These are phyloP conservation scores for Notolepis coatsorum DNA, from an alignment of 2,797 vertebrate species.

Conservation along the genomic window DNA sequence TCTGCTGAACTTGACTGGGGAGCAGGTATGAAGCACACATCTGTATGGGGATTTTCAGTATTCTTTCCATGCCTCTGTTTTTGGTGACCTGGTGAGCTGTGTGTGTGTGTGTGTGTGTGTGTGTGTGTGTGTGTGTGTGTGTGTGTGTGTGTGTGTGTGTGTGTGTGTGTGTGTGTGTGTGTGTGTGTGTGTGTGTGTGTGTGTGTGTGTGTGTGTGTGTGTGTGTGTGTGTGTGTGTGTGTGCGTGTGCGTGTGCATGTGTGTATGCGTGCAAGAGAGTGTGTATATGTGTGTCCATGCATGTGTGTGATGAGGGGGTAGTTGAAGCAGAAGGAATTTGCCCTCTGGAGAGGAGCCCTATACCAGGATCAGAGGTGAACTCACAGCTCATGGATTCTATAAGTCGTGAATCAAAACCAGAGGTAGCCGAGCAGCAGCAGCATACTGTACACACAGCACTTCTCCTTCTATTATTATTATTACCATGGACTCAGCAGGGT, in stretches of 20 bases:
- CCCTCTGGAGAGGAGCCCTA: slow-evolving; percentile 41
- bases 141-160: slow-evolving; percentile 14
- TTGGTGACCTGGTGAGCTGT: slow-evolving; percentile 30
- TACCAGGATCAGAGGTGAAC: slow-evolving; percentile 48
- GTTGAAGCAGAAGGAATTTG: slow-evolving; percentile 49
- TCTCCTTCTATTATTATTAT: neutral
- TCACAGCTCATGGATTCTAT: slow-evolving; percentile 36
- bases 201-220: neutral
- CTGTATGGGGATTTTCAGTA: slow-evolving; percentile 14
- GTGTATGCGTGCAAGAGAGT: neutral
- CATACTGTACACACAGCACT: neutral
- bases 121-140: neutral
- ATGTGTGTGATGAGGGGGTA: neutral
- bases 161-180: neutral
- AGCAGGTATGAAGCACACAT: slow-evolving; percentile 84
- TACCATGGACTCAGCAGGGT: too few relatives aligned
- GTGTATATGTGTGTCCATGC: neutral
- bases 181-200: slow-evolving; percentile 13
- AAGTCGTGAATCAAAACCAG: slow-evolving; percentile 48
- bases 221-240: neutral
- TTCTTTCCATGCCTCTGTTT: slow-evolving; percentile 2
- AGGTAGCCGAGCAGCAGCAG: slow-evolving; percentile 23
- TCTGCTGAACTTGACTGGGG: slow-evolving; percentile 89
- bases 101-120: slow-evolving; percentile 11
- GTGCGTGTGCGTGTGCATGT: too few relatives aligned